Evolutionary conservation across 2,113 vertebrate species (phyloP), one percentile per base, ranked within the genome.

Genomic region (Sterna hirundo): DNA sequence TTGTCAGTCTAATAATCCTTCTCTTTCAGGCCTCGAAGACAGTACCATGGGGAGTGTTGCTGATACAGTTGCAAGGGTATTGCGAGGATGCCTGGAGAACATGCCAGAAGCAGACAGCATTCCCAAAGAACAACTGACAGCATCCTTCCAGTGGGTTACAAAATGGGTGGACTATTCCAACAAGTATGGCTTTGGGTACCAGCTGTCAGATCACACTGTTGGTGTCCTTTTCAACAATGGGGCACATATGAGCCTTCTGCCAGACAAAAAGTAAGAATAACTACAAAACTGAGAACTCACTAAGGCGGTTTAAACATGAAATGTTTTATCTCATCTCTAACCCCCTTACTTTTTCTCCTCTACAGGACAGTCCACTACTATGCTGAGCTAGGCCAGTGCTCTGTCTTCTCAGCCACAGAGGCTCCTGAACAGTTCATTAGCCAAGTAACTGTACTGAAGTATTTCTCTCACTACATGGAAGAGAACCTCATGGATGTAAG

Each of bases 81-180:
- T 99, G 84, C 98, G 98, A 81, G 99, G 99, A 55, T 99, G 99
- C 89, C 97, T 99, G 42, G 99, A 99, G 93, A 99, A 99, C 76
- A 99, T 99, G 99, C 99, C 99, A 11, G 98, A 99, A 98, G 99
- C 98, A 15, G 98, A 99, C 36, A 96, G 97, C 93, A 98, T 99
- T 90, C 99, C 99, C 80, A 99, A 98, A 94, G 98, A 98, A 78
- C 98, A 98, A 81, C 95, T 98, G 78, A 98, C 98, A 95, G 96
- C 98, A 44, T 99, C 97, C 60, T 99, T 99, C 96, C 99, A 99
- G 76, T 99, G 99, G 99, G 99, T 99, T 97, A 99, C 99, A 81
- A 99, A 99, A 96, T 99, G 99, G 99, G 99, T 99, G 77, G 99
- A 99, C 97, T 99, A 99, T 90, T 99, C 99, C 52, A 99, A 99